A percentile compares a stretch with the other conserved stretches of the same genome.
Evolutionary conservation across 2,113 vertebrate genomes (phyloP).

Genomic region (Leptobrachium ailaonicum): DNA sequence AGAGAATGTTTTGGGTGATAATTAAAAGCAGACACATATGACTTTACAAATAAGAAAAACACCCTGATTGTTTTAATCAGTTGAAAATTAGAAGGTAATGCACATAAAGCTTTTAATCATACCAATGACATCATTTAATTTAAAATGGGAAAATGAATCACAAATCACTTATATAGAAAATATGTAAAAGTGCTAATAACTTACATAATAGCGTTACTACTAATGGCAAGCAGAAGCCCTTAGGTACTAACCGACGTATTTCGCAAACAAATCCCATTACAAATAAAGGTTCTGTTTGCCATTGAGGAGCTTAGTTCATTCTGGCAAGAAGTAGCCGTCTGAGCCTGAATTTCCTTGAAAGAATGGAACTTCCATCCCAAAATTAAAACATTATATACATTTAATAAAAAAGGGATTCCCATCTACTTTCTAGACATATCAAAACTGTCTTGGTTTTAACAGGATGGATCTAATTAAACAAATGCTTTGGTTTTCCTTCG

Average conservation of each 20-base stretch:
- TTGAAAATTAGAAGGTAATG: background rate
- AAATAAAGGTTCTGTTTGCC: background rate
- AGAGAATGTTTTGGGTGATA: background rate
- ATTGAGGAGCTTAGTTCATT: background rate
- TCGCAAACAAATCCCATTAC: background rate
- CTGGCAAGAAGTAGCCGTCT: background rate
- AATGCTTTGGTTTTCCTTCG: background rate
- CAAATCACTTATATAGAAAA: background rate
- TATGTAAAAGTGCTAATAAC: background rate
- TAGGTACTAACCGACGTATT: background rate
- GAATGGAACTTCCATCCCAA: background rate
- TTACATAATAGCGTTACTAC: background rate
- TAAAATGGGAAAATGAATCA: background rate
- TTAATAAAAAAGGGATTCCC: background rate
- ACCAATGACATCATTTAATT: background rate
- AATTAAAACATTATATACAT: background rate
- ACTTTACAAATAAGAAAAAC: background rate
- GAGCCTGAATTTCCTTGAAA: background rate
- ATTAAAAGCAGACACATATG: conserved; percentile 23
- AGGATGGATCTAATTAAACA: background rate
- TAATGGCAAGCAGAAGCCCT: conserved; percentile 6
- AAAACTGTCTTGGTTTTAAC: background rate
- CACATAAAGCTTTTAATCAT: conserved; percentile 4
- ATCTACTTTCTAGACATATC: background rate
- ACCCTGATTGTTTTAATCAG: conserved; percentile 10